Evolutionary conservation across 1,140 invertebrate genomes (phyloP), one percentile per base, ranked within the genome.

Genomic region (Chrysopa pallens): DNA sequence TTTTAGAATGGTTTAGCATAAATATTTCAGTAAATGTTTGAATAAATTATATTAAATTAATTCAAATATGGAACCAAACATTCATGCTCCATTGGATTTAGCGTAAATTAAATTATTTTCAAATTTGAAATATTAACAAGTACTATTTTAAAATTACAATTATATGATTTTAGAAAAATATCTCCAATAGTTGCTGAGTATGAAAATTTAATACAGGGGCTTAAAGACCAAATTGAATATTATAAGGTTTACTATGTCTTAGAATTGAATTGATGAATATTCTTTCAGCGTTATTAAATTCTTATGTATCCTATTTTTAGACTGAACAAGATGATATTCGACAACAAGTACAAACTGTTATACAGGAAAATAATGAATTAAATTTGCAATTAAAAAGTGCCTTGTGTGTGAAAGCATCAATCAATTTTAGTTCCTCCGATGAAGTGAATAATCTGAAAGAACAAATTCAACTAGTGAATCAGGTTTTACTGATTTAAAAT

Each of bases 1-100:
- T 15, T 36, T 44, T 45, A 14, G 45, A 48, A 23, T 23, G 17
- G 29, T 38, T 44, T 17, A 44, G 40, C n/a, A 38, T 50, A n/a
- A 44, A 46, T 44, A 43, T 46, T 31, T 29, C 41, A 41, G 42
- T 33, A 39, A 41, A 17, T 38, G n/a, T 13, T 15, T 13, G 15
- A 38, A 38, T n/a, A 38, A 15, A 13, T 15, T 38, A 15, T 13
- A 38, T 5, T 4, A 4, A 15, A 38, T 38, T 11, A 23, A 6
- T 9, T 13, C 38, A 39, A 27, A 27, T 39, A 39, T 8, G 9
- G 8, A 35, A 9, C 31, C 31, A 11, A 9, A 35, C 8, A 11
- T 12, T 11, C 31, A 35, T 2, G 31, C 4, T 2, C 9, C 9
- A 3, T 36, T 11, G 6, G 12, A 36, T 36, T 36, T 11, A n/a